Evolutionary conservation across 2,113 vertebrate genomes (phyloP).

Genomic region (Ia io): DNA sequence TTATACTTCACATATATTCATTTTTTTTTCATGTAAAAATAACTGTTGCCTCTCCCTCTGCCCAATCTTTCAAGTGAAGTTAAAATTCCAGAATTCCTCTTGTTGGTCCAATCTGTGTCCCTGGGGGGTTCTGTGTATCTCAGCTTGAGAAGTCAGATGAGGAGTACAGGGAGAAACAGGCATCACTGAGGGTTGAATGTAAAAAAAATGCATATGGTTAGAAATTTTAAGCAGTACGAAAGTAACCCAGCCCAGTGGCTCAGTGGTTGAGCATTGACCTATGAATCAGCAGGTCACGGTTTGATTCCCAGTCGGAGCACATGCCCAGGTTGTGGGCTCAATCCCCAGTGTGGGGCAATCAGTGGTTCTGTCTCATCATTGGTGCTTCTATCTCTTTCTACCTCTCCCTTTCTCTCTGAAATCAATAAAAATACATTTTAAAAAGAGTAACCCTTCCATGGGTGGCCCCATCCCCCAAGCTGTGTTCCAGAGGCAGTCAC

Average conservation of each 20-base stretch:
- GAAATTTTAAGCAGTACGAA: background rate
- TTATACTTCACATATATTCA: background rate
- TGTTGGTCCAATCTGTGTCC: background rate
- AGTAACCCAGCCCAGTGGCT: background rate
- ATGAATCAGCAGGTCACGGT: too few species aligned
- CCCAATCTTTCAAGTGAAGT: background rate
- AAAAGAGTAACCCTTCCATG: background rate
- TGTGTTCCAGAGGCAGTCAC: background rate
- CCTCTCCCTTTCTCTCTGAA: too few species aligned
- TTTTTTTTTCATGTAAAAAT: constrained; percentile 12
- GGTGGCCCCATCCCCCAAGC: background rate
- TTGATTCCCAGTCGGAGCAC: too few species aligned
- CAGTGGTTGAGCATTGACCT: too few species aligned
- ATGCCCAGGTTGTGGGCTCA: too few species aligned
- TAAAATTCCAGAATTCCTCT: background rate
- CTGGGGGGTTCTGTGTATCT: background rate
- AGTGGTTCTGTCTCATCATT: too few species aligned
- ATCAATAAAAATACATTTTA: too few species aligned
- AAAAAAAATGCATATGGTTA: background rate
- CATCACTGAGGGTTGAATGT: background rate
- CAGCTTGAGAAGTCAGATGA: background rate
- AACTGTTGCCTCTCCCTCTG: background rate
- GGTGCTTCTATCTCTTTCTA: too few species aligned
- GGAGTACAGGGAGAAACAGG: background rate
- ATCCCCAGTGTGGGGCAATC: too few species aligned